phyloP scores from a whole-genome alignment of 2,797 vertebrate species.

The Micromesistius poutassou region DNA sequence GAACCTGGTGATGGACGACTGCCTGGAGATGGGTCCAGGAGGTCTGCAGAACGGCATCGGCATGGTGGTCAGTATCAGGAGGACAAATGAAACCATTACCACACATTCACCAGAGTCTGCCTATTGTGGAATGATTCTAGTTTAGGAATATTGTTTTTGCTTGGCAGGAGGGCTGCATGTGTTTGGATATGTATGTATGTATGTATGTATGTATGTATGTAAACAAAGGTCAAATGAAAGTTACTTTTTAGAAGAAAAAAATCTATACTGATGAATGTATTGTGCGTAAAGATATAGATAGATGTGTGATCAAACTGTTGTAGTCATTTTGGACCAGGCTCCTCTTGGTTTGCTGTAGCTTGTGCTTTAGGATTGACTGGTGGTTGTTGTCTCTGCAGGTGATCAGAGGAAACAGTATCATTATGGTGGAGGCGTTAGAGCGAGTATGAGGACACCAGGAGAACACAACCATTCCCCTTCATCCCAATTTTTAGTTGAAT shows the following conservation, averaged over 20 bases:
- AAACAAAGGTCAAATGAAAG: neutral
- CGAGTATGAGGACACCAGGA: conserved; percentile 77
- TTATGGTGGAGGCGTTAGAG: conserved; percentile 95
- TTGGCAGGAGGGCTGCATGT: neutral
- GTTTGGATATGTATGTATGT: neutral
- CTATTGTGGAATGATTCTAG: neutral
- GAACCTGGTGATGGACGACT: conserved; percentile 95
- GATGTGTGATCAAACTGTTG: too few species aligned
- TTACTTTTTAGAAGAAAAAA: neutral
- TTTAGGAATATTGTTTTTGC: neutral
- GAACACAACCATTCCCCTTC: neutral
- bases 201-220: too few species aligned
- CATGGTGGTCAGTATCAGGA: conserved; percentile 87
- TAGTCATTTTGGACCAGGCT: neutral
- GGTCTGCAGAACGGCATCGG: conserved; percentile 92
- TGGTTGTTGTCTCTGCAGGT: conserved; percentile 72
- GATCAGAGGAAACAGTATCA: conserved; percentile 97
- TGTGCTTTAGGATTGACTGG: neutral
- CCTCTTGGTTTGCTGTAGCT: neutral
- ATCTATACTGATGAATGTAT: too few species aligned
- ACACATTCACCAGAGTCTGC: neutral
- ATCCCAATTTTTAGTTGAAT: neutral
- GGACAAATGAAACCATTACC: neutral
- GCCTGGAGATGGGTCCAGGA: conserved; percentile 86
- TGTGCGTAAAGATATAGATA: too few species aligned